Percentiles rank a stretch among this genome's conserved stretches.
Evolutionary conservation across 2,797 vertebrate genomes (phyloP).

Genomic region (Heterohyrax brucei): DNA sequence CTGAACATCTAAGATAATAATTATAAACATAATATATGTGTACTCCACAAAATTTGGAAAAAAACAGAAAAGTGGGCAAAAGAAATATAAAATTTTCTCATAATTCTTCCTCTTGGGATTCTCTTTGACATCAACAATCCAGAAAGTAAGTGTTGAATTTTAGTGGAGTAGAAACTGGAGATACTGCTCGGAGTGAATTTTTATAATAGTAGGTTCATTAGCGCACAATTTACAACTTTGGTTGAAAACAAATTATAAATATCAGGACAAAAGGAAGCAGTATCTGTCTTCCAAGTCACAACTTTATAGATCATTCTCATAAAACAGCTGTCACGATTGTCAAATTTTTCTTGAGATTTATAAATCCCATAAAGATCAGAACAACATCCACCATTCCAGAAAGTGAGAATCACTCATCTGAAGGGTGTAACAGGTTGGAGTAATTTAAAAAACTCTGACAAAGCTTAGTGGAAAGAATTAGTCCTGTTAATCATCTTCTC

Average conservation of each 20-base stretch:
- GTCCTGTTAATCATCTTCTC: not conserved
- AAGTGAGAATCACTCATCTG: not conserved
- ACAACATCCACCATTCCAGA: conserved; percentile 18
- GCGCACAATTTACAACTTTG: not conserved
- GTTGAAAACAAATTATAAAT: not conserved
- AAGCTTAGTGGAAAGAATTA: not conserved
- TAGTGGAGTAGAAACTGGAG: not conserved
- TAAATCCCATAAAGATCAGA: conserved; percentile 38
- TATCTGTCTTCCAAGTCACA: not conserved
- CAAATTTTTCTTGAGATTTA: not conserved
- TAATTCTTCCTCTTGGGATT: not conserved
- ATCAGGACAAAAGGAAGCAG: not conserved
- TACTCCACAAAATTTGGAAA: not conserved
- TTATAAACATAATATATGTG: not conserved
- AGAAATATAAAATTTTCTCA: conserved; percentile 14
- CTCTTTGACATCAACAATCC: not conserved
- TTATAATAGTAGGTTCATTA: conserved; percentile 1
- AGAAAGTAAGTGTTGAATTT: not conserved
- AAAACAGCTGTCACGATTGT: not conserved
- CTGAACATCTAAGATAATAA: not conserved
- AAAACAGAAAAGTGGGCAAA: not conserved
- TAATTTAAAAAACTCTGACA: not conserved
- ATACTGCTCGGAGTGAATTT: not conserved
- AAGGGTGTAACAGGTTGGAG: not conserved
- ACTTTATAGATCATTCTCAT: not conserved